Evolutionary conservation across 2,113 vertebrate genomes (phyloP).

Genomic region (Toxotes chatareus): DNA sequence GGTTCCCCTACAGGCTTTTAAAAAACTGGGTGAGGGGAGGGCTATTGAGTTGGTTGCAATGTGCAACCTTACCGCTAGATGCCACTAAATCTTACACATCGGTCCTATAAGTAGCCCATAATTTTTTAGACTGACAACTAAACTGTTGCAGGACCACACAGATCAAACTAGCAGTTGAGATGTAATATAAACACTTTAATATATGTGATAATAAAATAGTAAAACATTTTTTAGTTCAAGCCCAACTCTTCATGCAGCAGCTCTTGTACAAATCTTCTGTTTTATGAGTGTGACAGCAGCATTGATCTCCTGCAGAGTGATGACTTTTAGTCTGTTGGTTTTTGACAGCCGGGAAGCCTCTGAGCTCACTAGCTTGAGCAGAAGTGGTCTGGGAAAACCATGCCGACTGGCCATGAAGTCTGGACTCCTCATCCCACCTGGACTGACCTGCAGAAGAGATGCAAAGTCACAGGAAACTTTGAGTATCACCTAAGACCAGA

Average conservation of each 20-base stretch:
- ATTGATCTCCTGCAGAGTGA: slow-evolving; percentile 76
- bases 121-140: too few relatives aligned
- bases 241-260: slow-evolving; percentile 60
- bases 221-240: not conserved
- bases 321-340: slow-evolving; percentile 60
- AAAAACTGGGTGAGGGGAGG: too few relatives aligned
- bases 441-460: slow-evolving; percentile 38
- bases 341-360: slow-evolving; percentile 79
- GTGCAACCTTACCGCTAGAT: too few relatives aligned
- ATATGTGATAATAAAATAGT: slow-evolving; percentile 2
- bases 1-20: too few relatives aligned
- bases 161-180: too few relatives aligned
- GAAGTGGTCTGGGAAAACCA: slow-evolving; percentile 35
- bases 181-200: slow-evolving; percentile 33
- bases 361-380: slow-evolving; percentile 71
- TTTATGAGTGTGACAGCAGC: slow-evolving; percentile 60
- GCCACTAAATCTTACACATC: too few relatives aligned
- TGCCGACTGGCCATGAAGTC: slow-evolving; percentile 34
- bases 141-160: too few relatives aligned
- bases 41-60: too few relatives aligned
- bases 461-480: not conserved
- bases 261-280: not conserved
- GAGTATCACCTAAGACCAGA: not conserved
- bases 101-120: too few relatives aligned
- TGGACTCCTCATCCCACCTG: slow-evolving; percentile 5